Conservation (phyloP, 2,113 vertebrate species). For the Aptenodytes patagonicus region DNA sequence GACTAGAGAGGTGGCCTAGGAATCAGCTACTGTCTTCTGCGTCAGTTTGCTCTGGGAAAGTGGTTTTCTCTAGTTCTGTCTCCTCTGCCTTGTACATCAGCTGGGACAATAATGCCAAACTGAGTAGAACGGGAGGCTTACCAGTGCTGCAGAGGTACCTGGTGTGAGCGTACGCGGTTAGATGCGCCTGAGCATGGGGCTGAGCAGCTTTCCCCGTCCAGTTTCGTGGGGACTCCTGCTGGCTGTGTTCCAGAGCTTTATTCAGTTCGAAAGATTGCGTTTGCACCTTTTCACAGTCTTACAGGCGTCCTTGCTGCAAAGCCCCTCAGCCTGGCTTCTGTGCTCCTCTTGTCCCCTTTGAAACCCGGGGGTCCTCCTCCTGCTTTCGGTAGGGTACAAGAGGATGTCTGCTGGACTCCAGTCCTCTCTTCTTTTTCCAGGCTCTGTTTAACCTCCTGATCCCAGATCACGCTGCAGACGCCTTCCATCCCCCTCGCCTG, state of each 20-base stretch:
- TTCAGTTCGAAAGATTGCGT: not conserved
- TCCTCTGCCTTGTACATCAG: not conserved
- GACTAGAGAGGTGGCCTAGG: not conserved
- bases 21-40: not conserved
- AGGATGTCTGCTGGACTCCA: not conserved
- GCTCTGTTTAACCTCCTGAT: constrained; percentile 86
- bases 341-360: not conserved
- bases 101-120: not conserved
- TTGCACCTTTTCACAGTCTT: not conserved
- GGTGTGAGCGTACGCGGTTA: accelerated
- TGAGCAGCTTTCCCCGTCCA: not conserved
- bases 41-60: not conserved
- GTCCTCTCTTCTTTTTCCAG: constrained; percentile 54
- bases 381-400: not conserved
- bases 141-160: not conserved
- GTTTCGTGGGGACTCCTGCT: accelerated
- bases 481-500: constrained; percentile 86
- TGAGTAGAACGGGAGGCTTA: not conserved
- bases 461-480: constrained; percentile 91
- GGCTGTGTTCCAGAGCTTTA: not conserved
- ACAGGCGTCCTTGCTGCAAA: accelerated
- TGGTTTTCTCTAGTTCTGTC: not conserved
- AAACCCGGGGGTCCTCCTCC: not conserved
- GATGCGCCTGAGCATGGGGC: not conserved
- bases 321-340: not conserved